These are phyloP conservation scores for Hybos culiciformis DNA, from an alignment of 2,888 invertebrate genomes.

Conservation along the genomic window DNA sequence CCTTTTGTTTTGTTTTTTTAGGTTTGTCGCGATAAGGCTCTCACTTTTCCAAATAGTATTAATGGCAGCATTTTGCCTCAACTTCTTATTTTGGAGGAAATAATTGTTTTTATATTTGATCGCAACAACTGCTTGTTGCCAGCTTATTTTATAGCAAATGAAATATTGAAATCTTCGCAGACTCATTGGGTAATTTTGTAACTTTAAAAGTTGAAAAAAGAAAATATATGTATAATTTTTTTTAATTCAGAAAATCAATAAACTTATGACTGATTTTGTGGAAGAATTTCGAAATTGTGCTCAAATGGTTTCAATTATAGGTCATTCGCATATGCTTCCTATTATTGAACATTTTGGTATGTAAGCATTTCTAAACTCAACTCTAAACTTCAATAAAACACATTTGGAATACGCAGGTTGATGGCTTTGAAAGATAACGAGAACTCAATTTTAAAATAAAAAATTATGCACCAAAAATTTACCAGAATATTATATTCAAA, in stretches of 20 bases:
- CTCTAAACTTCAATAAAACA: no score
- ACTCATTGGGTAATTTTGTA: constrained; percentile 67
- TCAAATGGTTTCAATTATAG: constrained; percentile 90
- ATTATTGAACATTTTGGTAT: constrained; percentile 90
- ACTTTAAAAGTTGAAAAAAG: neutral
- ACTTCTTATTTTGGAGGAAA: constrained; percentile 63
- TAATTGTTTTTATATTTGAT: constrained; percentile 82
- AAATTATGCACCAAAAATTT: no score
- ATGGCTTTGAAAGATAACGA: no score
- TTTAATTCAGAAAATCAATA: constrained; percentile 61
- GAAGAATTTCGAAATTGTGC: constrained; percentile 88
- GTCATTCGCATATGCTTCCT: constrained; percentile 80
- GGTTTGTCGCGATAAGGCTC: constrained; percentile 80
- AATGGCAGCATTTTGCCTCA: constrained; percentile 72
- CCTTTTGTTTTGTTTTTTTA: constrained; percentile 23
- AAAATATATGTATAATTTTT: neutral
- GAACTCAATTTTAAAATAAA: no score
- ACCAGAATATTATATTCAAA: no score
- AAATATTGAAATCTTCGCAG: constrained; percentile 61
- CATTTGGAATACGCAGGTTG: no score
- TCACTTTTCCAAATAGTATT: constrained; percentile 61
- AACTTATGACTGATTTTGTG: constrained; percentile 73
- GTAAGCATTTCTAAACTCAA: no score
- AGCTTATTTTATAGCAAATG: constrained; percentile 89
- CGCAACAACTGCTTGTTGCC: constrained; percentile 83